These are phyloP conservation scores for Smutsia gigantea DNA, from an alignment of 2,797 vertebrate genomes.

Conservation along the genomic window DNA sequence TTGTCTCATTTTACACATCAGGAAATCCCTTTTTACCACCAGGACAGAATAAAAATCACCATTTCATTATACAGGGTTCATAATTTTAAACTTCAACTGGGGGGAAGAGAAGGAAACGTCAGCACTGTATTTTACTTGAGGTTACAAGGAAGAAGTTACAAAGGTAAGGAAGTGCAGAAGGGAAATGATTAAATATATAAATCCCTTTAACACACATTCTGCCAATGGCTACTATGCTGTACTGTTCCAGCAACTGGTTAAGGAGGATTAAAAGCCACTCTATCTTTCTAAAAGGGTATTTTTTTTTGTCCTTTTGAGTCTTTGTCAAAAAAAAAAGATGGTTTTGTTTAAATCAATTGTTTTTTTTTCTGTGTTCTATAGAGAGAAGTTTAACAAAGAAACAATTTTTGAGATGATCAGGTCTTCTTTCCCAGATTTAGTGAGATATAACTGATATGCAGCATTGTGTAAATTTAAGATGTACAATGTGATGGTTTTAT, in stretches of 20 bases:
- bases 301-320: conserved; percentile 27
- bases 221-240: conserved; percentile 46
- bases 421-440: neutral
- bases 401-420: neutral
- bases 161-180: conserved; percentile 22
- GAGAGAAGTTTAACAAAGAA: conserved; percentile 51
- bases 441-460: neutral
- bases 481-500: neutral
- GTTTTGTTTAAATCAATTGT: conserved; percentile 23
- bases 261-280: conserved; percentile 47
- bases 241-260: conserved; percentile 44
- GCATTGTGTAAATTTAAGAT: neutral
- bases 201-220: conserved; percentile 56
- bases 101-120: conserved; percentile 2
- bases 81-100: conserved; percentile 75
- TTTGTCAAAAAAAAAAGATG: conserved; percentile 20
- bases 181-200: conserved; percentile 67
- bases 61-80: conserved; percentile 77
- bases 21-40: conserved; percentile 76
- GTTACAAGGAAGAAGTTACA: conserved; percentile 47
- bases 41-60: conserved; percentile 80
- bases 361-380: neutral
- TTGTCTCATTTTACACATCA: conserved; percentile 82
- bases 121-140: conserved; percentile 64
- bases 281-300: conserved; percentile 32